These are phyloP conservation scores for Pteromalus puparum DNA, from an alignment of 1,140 invertebrate species.

Conservation along the genomic window DNA sequence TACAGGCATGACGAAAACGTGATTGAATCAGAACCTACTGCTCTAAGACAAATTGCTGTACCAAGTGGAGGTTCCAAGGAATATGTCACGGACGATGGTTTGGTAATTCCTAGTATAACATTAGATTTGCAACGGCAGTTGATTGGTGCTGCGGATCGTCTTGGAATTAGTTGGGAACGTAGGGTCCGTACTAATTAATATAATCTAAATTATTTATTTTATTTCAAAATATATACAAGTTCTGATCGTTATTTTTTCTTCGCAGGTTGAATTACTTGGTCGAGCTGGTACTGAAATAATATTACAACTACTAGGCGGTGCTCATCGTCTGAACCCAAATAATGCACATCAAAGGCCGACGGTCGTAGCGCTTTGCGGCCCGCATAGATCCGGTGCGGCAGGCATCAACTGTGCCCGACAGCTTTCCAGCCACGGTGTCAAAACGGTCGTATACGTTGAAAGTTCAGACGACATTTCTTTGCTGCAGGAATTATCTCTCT, in stretches of 20 bases:
- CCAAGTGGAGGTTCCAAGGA: constrained; percentile 79
- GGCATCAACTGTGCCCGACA: constrained; percentile 87
- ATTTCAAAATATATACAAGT: constrained; percentile 19
- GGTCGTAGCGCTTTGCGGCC: constrained; percentile 85
- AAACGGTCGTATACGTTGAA: constrained; percentile 82
- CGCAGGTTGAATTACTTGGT: constrained; percentile 83
- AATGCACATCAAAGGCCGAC: constrained; percentile 89
- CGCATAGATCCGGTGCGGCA: constrained; percentile 82
- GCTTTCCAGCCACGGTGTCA: constrained; percentile 88
- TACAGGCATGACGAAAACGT: constrained; percentile 92
- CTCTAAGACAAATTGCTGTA: constrained; percentile 83
- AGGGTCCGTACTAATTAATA: constrained; percentile 60
- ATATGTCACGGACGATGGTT: constrained; percentile 88
- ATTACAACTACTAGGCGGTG: constrained; percentile 86
- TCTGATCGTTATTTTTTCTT: constrained; percentile 21
- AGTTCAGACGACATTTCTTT: constrained; percentile 73
- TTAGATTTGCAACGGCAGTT: constrained; percentile 80
- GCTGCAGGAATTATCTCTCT: constrained; percentile 79
- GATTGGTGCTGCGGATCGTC: constrained; percentile 80
- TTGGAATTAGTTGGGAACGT: constrained; percentile 82
- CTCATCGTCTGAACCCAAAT: constrained; percentile 83
- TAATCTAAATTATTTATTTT: not conserved
- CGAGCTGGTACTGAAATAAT: constrained; percentile 87
- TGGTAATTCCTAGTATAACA: constrained; percentile 87
- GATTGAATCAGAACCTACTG: constrained; percentile 80